Conservation (phyloP, 2,888 invertebrate species). For the Colletes collaris region DNA sequence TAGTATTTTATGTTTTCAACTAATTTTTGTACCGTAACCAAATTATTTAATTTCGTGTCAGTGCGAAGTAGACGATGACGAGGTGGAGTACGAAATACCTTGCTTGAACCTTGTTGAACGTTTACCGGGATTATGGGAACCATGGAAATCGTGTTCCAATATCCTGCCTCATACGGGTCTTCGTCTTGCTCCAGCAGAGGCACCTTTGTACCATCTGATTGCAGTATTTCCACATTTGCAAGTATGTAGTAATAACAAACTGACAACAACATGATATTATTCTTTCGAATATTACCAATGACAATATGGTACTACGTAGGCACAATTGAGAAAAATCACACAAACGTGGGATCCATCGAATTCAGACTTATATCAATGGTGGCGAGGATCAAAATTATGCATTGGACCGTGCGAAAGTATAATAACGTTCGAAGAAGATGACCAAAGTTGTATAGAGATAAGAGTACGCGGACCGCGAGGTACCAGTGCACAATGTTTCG, state of each 20-base stretch:
- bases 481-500: constrained; percentile 86
- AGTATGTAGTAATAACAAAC: constrained; percentile 76
- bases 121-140: constrained; percentile 88
- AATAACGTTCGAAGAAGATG: constrained; percentile 86
- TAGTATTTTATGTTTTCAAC: neutral
- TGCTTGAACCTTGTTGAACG: constrained; percentile 88
- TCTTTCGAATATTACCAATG: neutral
- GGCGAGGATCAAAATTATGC: constrained; percentile 88
- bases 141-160: constrained; percentile 84
- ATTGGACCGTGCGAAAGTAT: constrained; percentile 88
- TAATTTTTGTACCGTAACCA: neutral
- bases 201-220: constrained; percentile 86
- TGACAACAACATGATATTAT: constrained; percentile 23
- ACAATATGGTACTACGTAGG: constrained; percentile 78
- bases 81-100: constrained; percentile 90
- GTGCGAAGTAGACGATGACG: constrained; percentile 88
- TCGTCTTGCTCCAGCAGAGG: constrained; percentile 85
- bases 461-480: constrained; percentile 87
- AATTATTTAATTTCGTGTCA: constrained; percentile 75
- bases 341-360: constrained; percentile 84
- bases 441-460: constrained; percentile 86
- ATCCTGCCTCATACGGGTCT: constrained; percentile 87
- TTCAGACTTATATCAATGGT: constrained; percentile 89
- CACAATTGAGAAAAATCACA: constrained; percentile 85
- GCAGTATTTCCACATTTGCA: constrained; percentile 89